Evolutionary conservation across 2,888 invertebrate genomes (phyloP), one percentile per base, ranked within the genome.

Genomic region (Smittia aterrima): DNA sequence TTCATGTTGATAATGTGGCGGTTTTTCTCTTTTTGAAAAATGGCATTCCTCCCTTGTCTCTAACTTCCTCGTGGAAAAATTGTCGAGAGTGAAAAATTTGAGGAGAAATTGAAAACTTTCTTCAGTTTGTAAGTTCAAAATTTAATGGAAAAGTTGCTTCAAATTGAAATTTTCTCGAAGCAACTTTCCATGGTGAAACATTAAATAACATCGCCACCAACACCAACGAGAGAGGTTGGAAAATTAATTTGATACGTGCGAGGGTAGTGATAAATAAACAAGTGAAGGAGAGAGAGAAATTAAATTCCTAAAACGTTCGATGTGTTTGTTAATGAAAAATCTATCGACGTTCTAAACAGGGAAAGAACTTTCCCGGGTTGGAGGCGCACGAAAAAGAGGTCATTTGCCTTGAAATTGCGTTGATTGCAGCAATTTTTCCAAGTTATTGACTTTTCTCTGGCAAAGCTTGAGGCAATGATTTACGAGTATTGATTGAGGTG

Each of bases 21-120:
- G 53, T 54, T 70, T n/a, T n/a, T n/a, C n/a, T n/a, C n/a, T n/a
- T n/a, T 70, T 70, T 70, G 70, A 70, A 70, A 70, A 54, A 70
- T 70, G 70, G 54, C 70, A 70, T 70, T 54, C 18, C 22, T n/a
- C 67, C 40, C 67, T n/a, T 40, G 1, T 47, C 11, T 47, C 20
- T 18, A 58, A 18, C 20, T n/a, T 16, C 47, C 32, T 32, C 32
- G 32, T 9, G 32, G 32, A 32, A 32, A 32, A 32, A 9, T 32
- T 9, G 32, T 32, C 32, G 32, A 32, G 32, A 32, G 32, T 32
- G 32, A 32, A 9, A 3, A 32, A n/a, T n/a, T n/a, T n/a, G n/a
- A 32, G 9, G 9, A 32, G 9, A 9, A 32, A 32, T 32, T 32
- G 32, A 32, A 32, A 32, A 32, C 16, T 47, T 47, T 47, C 47